phyloP scores from a whole-genome alignment of 1,140 invertebrate species.

The Oreohelix idahoensis region DNA sequence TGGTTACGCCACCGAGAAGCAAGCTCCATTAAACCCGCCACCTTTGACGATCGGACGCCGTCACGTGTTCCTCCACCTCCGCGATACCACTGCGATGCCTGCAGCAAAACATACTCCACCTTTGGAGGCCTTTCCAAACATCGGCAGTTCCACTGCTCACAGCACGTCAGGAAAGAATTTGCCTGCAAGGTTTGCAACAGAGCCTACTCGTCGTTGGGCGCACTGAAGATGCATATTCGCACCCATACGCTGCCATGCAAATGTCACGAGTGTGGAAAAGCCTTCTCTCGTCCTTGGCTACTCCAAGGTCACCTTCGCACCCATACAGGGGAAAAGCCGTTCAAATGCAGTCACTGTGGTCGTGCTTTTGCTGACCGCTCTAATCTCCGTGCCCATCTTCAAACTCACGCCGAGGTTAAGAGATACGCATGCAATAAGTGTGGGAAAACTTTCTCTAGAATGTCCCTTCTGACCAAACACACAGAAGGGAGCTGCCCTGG shows the following conservation, averaged over 20 bases:
- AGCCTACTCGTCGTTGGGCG: conserved; percentile 93
- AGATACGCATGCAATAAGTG: conserved; percentile 95
- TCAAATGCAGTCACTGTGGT: conserved; percentile 84
- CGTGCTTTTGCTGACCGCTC: conserved; percentile 94
- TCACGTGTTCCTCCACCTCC: conserved; percentile 9
- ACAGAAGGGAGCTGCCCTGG: conserved; percentile 82
- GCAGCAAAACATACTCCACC: conserved; percentile 96
- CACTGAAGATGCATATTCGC: conserved; percentile 98
- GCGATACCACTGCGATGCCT: conserved; percentile 81
- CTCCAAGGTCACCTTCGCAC: conserved; percentile 67
- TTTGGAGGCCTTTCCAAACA: conserved; percentile 96
- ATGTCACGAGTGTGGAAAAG: conserved; percentile 90
- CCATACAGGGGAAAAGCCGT: conserved; percentile 56
- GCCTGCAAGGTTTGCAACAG: conserved; percentile 97
- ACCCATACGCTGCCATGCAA: conserved; percentile 98
- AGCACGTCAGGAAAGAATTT: conserved; percentile 91
- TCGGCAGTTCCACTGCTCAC: conserved; percentile 94
- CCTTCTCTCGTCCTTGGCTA: conserved; percentile 65
- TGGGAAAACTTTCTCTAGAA: conserved; percentile 96
- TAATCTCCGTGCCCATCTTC: conserved; percentile 94
- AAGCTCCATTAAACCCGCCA: not conserved
- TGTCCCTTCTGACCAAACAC: conserved; percentile 95
- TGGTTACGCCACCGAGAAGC: not conserved
- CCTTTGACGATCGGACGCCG: not conserved
- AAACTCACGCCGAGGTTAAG: conserved; percentile 97